phyloP scores from a whole-genome alignment of 2,113 vertebrate genomes.

The Ranitomeya imitator region DNA sequence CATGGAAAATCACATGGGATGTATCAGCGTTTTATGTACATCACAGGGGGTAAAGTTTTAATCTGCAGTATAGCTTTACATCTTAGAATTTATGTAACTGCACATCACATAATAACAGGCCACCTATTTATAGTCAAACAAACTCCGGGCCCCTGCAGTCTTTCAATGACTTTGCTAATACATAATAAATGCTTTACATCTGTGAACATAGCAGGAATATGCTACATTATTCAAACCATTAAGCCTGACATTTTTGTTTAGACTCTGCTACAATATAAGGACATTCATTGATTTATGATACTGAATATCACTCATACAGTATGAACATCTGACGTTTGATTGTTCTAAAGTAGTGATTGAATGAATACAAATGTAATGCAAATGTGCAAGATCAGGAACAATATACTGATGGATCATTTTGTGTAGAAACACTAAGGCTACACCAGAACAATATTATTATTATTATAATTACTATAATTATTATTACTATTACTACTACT shows the following conservation, averaged over 20 bases:
- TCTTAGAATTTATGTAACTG: neutral
- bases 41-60: neutral
- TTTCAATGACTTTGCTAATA: slow-evolving; percentile 48
- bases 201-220: slow-evolving; percentile 45
- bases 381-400: neutral
- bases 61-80: neutral
- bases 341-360: slow-evolving; percentile 6
- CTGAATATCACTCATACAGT: slow-evolving; percentile 28
- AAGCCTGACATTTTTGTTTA: slow-evolving; percentile 46
- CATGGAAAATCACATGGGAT: neutral
- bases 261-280: slow-evolving; percentile 35
- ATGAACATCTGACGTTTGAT: slow-evolving; percentile 17
- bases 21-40: neutral
- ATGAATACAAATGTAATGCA: neutral
- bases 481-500: no score
- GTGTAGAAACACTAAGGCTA: no score
- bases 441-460: no score
- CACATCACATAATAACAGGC: slow-evolving; percentile 15
- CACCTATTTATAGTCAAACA: slow-evolving; percentile 39
- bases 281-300: slow-evolving; percentile 42
- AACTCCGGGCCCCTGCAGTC: slow-evolving; percentile 18
- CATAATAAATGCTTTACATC: slow-evolving; percentile 48
- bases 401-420: neutral
- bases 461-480: no score
- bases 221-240: slow-evolving; percentile 43